phyloP scores from a whole-genome alignment of 1,140 invertebrate genomes.

The Leptinotarsa undecemlineata region DNA sequence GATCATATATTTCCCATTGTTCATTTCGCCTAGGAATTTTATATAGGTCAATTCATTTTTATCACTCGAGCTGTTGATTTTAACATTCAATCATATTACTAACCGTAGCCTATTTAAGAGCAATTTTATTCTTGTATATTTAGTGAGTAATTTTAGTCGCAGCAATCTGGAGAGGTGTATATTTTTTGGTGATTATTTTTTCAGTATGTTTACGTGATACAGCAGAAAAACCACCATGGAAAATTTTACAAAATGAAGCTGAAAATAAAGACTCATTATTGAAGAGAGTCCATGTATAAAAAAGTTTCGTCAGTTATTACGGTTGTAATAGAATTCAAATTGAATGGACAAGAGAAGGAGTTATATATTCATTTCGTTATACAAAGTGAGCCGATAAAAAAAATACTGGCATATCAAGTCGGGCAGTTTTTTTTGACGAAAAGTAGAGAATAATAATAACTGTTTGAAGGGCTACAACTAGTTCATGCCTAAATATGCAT shows the following conservation, averaged over 20 bases:
- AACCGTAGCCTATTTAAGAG: not conserved
- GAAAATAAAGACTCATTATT: not conserved
- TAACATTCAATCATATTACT: constrained; percentile 16
- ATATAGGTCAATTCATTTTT: not conserved
- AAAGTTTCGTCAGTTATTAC: no score
- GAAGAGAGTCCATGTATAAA: no score
- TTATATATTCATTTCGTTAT: no score
- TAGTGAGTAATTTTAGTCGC: constrained; percentile 9
- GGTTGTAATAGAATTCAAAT: no score
- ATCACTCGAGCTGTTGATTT: not conserved
- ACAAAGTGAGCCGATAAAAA: no score
- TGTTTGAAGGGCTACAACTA: no score
- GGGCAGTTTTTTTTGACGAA: no score
- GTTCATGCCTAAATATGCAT: no score
- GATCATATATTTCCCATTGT: constrained; percentile 15
- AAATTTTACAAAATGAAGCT: not conserved
- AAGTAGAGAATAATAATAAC: no score
- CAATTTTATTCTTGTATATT: constrained; percentile 8
- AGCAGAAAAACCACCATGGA: constrained; percentile 1
- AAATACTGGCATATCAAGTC: no score
- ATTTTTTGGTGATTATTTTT: not conserved
- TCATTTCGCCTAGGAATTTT: constrained; percentile 13
- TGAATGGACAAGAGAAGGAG: no score
- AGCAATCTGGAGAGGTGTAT: constrained; percentile 18
- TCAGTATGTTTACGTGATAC: constrained; percentile 2